Base-by-base conservation (phyloP, 2,113 vertebrate genomes). In the Sturnus vulgaris region DNA sequence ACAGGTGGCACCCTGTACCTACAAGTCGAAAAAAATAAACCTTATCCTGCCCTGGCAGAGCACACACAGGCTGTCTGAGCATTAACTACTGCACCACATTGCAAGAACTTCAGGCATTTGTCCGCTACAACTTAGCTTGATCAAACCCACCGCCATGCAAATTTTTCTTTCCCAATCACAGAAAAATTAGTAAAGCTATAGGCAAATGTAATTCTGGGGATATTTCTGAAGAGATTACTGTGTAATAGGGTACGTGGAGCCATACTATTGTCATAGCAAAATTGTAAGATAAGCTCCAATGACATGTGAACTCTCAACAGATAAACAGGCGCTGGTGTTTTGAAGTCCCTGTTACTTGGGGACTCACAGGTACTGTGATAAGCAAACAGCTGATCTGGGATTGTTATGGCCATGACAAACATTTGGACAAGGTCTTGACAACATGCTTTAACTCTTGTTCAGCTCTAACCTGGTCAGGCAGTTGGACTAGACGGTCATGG, bases 81-180 rank as follows among this genome's bases (percentile, higher is more conserved):
- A 37, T 28, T 82, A 65, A 15, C 16, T 64, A 5, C 27, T 61
- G n/a, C 19, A 35, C 19, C 12, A 9, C 0, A 0, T 10, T 24
- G 27, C 33, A 65, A 69, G 40, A 86, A 9, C 50, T 53, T 83
- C 55, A 77, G 59, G 55, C 8, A 15, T 84, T 56, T 39, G 5
- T 20, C 75, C 59, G 39, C 6, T 88, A 9, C 57, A 73, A 71
- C 22, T 10, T n/a, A 44, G 10, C 31, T 81, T 63, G 46, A 35
- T 46, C 40, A 73, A 86, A 90, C 83, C 11, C 17, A n/a, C 37
- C 28, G 35, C 14, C 15, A 17, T 42, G 19, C 12, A 77, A n/a
- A 4, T 5, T 44, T 85, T 71, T 65, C 15, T 46, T 71, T 65
- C 15, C 11, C 14, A 28, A 12, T 30, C 21, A 64, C 12, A 37